These are phyloP conservation scores for Myotis myotis DNA, from an alignment of 2,797 vertebrate genomes.

Conservation along the genomic window DNA sequence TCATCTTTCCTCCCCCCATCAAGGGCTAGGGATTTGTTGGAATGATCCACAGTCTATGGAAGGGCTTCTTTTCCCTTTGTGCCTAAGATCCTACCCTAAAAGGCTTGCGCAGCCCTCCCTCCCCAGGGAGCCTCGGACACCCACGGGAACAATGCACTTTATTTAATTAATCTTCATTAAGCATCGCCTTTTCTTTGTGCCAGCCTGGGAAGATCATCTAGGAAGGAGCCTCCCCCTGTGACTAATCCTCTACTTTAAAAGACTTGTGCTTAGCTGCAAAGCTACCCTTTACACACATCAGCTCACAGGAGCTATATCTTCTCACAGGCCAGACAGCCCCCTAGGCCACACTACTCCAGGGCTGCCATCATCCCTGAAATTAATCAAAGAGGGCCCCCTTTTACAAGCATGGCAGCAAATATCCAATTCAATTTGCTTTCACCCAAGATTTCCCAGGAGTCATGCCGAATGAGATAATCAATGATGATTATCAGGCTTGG, in stretches of 20 bases:
- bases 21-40: not conserved
- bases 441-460: slow-evolving; percentile 80
- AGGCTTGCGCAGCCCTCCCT: not conserved
- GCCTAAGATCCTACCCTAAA: not conserved
- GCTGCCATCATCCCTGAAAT: slow-evolving; percentile 65
- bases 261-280: slow-evolving; percentile 22
- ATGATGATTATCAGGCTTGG: slow-evolving; percentile 76
- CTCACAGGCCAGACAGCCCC: not conserved
- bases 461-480: slow-evolving; percentile 78
- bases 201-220: not conserved
- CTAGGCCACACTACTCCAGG: not conserved
- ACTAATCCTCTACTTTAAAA: slow-evolving; percentile 63
- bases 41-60: slow-evolving; percentile 38
- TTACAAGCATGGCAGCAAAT: slow-evolving; percentile 69
- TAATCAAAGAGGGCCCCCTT: slow-evolving; percentile 61
- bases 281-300: slow-evolving; percentile 6
- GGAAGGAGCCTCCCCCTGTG: slow-evolving; percentile 48
- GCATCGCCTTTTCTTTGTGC: not conserved
- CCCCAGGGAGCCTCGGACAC: not conserved
- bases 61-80: slow-evolving; percentile 44
- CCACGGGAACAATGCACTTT: slow-evolving; percentile 47
- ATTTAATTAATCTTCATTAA: slow-evolving; percentile 69
- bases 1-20: not conserved
- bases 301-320: not conserved
- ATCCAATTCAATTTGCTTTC: slow-evolving; percentile 78